phyloP scores from a whole-genome alignment of 2,888 invertebrate species.

The Drosophila heteroneura region DNA sequence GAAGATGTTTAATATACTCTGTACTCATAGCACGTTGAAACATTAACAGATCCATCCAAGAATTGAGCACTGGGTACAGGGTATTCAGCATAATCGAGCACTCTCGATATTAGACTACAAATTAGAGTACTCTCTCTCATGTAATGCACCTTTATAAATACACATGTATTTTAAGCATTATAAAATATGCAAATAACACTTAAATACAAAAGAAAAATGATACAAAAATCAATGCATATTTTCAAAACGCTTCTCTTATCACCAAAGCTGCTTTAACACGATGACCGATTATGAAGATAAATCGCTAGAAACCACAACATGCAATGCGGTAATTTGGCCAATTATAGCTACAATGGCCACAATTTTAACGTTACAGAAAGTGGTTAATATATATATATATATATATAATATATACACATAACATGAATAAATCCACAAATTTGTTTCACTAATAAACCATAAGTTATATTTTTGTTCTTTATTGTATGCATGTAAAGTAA shows the following conservation, averaged over 20 bases:
- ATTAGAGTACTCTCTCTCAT: slow-evolving; percentile 21
- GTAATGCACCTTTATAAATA: slow-evolving; percentile 41
- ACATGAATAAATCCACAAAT: slow-evolving; percentile 60
- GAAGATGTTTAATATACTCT: slow-evolving; percentile 27
- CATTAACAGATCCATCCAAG: slow-evolving; percentile 7
- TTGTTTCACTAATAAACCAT: slow-evolving; percentile 59
- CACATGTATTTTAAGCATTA: slow-evolving; percentile 31
- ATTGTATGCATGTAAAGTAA: neutral
- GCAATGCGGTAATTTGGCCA: slow-evolving; percentile 44
- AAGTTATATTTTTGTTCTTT: slow-evolving; percentile 20
- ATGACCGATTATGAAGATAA: slow-evolving; percentile 55
- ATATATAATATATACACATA: slow-evolving; percentile 44
- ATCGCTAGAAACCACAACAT: slow-evolving; percentile 16
- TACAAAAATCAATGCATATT: slow-evolving; percentile 35
- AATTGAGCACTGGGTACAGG: slow-evolving; percentile 30
- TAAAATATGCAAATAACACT: slow-evolving; percentile 30
- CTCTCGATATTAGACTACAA: slow-evolving; percentile 14
- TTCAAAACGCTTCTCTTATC: slow-evolving; percentile 63
- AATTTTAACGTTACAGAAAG: slow-evolving; percentile 50
- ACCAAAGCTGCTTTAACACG: slow-evolving; percentile 72
- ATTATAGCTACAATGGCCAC: slow-evolving; percentile 35
- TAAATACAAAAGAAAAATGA: slow-evolving; percentile 19
- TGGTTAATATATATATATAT: slow-evolving; percentile 55
- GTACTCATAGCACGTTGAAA: slow-evolving; percentile 15
- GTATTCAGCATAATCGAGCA: slow-evolving; percentile 26